Conservation (phyloP, 2,113 vertebrate species). For the Eudyptes chrysolophus region DNA sequence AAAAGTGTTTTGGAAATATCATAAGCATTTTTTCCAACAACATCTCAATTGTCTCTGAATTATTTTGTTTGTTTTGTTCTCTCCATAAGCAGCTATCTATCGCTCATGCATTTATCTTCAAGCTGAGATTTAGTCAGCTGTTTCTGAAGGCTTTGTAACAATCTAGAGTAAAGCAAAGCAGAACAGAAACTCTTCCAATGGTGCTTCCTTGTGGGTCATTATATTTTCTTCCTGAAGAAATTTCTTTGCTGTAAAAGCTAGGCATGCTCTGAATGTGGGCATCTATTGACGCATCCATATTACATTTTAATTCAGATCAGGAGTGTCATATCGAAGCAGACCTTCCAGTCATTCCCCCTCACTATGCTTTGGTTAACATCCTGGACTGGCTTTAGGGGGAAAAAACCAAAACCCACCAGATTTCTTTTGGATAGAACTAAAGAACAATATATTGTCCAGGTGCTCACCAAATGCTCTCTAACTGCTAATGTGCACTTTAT, state of each 20-base stretch:
- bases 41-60: background rate
- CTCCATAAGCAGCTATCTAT: background rate
- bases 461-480: background rate
- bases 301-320: background rate
- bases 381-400: background rate
- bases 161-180: background rate
- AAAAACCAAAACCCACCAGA: no score
- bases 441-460: background rate
- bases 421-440: background rate
- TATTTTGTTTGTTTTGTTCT: background rate
- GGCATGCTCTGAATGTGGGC: background rate
- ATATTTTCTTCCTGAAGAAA: background rate
- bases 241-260: background rate
- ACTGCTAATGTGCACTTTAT: background rate
- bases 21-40: background rate
- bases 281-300: background rate
- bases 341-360: background rate
- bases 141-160: background rate
- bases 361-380: background rate
- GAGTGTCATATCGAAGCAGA: background rate
- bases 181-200: background rate
- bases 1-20: background rate
- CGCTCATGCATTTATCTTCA: background rate
- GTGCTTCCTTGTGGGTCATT: background rate
- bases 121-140: background rate